Conservation (phyloP, 2,888 invertebrate genomes). For the Hedya salicella region DNA sequence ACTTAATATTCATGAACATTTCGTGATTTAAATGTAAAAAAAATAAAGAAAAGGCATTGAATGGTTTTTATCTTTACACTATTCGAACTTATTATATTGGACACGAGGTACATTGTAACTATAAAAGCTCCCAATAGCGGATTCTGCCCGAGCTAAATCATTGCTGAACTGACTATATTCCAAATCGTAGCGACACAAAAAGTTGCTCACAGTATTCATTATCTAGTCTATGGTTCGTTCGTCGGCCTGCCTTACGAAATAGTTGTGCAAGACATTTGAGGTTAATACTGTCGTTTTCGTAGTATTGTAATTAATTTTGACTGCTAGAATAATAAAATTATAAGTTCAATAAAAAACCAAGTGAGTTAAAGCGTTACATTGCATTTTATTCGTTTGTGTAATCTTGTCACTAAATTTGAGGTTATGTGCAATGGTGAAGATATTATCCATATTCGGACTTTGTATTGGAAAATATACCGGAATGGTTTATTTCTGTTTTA, state of each 20-base stretch:
- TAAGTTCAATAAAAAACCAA: constrained; percentile 22
- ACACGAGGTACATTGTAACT: too few relatives aligned
- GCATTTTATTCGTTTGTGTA: constrained; percentile 23
- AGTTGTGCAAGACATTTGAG: constrained; percentile 38
- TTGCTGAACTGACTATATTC: constrained; percentile 24
- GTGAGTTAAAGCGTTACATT: constrained; percentile 25
- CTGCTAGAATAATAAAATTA: constrained; percentile 25
- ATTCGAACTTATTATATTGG: too few relatives aligned
- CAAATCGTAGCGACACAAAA: neutral
- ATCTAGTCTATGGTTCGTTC: constrained; percentile 41
- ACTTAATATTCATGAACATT: too few relatives aligned
- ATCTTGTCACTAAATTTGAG: constrained; percentile 32
- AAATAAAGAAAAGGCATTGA: too few relatives aligned
- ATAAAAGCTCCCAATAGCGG: neutral
- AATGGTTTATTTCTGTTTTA: neutral
- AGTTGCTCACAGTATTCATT: constrained; percentile 5
- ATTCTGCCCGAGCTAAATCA: too few relatives aligned
- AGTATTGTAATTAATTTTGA: constrained; percentile 11
- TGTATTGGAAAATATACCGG: neutral
- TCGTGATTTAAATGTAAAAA: too few relatives aligned
- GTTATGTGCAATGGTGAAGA: constrained; percentile 36
- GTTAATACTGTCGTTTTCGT: constrained; percentile 32
- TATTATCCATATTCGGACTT: constrained; percentile 20
- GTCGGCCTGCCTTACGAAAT: constrained; percentile 38
- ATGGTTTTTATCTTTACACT: too few relatives aligned